Conservation (phyloP, 2,888 invertebrate genomes). For the Caenorhabditis japonica region DNA sequence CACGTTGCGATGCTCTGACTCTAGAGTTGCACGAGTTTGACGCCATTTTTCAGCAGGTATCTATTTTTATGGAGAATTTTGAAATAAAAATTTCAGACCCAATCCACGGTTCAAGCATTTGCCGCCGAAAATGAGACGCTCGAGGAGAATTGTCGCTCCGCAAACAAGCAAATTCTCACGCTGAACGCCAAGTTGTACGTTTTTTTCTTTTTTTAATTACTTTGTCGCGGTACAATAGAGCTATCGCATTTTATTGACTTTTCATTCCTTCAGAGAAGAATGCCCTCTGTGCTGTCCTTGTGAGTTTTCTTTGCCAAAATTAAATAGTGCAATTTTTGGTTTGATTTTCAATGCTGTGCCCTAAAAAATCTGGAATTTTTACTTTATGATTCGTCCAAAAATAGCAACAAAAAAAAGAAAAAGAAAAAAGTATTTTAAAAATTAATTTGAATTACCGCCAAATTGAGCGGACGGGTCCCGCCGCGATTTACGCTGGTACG, state of each 20-base stretch:
- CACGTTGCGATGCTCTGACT: slow-evolving; percentile 45
- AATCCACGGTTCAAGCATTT: slow-evolving; percentile 49
- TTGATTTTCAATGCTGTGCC: slow-evolving; percentile 1
- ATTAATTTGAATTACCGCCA: no score
- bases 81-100: slow-evolving; percentile 51
- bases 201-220: background rate
- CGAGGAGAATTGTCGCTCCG: slow-evolving; percentile 42
- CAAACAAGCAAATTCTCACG: slow-evolving; percentile 36
- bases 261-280: slow-evolving; percentile 42
- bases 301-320: slow-evolving; percentile 27
- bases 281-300: slow-evolving; percentile 53
- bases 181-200: slow-evolving; percentile 53
- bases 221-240: background rate
- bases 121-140: slow-evolving; percentile 48
- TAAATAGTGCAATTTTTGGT: background rate
- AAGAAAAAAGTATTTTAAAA: no score
- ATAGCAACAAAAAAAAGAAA: no score
- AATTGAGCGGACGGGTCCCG: no score
- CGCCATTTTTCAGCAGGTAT: slow-evolving; percentile 43
- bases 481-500: no score
- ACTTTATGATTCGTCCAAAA: no score
- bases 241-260: background rate
- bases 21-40: slow-evolving; percentile 47
- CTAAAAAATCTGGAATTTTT: no score
- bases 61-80: no score